A percentile compares a stretch with the other conserved stretches of the same genome.
phyloP scores from a whole-genome alignment of 1,140 invertebrate species.

The Drosophila ogumai region DNA sequence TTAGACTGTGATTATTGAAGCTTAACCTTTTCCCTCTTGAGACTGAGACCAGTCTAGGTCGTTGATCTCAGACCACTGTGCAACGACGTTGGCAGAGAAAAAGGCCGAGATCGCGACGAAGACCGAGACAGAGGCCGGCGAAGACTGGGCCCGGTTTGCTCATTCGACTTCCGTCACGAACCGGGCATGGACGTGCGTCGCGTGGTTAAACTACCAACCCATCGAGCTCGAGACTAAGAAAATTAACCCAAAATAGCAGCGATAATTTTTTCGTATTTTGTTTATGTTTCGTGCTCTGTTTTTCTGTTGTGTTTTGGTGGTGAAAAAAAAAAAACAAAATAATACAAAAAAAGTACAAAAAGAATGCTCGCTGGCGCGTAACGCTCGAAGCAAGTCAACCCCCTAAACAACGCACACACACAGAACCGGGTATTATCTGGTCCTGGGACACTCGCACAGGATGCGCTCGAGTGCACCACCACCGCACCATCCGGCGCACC shows the following conservation, averaged over 20 bases:
- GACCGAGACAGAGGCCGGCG: constrained; percentile 9
- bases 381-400: constrained; percentile 39
- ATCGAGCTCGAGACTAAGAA: constrained; percentile 4
- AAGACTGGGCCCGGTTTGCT: constrained; percentile 54
- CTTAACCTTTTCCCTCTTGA: background rate
- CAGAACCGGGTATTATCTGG: constrained; percentile 2
- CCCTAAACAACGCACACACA: constrained; percentile 11
- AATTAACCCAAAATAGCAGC: constrained; percentile 27
- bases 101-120: constrained; percentile 35
- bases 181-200: constrained; percentile 71
- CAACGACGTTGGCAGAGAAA: constrained; percentile 14
- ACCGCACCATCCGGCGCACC: constrained; percentile 54
- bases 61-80: constrained; percentile 22
- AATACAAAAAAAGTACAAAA: background rate
- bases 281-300: constrained; percentile 46
- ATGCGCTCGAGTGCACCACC: constrained; percentile 67
- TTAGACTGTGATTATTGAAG: background rate
- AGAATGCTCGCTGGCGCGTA: constrained; percentile 51
- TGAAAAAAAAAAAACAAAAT: background rate
- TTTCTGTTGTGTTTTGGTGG: constrained; percentile 35
- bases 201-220: constrained; percentile 22
- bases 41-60: background rate
- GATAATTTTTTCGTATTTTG: constrained; percentile 47
- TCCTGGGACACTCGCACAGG: constrained; percentile 52
- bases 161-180: constrained; percentile 79